Conservation (phyloP, 2,797 vertebrate species). For the Amphiprion clarkii region DNA sequence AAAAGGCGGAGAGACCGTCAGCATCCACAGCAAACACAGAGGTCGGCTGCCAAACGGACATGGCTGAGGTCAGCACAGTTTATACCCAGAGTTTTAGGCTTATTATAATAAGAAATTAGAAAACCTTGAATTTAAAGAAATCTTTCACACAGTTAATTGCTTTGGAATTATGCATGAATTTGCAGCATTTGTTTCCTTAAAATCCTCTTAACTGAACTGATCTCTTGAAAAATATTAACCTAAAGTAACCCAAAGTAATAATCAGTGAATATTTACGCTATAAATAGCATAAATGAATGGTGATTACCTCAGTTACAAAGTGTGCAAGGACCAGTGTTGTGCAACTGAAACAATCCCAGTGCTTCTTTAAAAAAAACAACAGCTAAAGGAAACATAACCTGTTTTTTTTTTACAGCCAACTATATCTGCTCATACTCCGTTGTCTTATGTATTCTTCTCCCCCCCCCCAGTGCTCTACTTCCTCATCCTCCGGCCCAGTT, state of each 20-base stretch:
- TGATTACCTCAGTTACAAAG: too few species aligned
- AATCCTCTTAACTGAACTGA: too few species aligned
- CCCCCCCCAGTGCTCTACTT: constrained; percentile 58
- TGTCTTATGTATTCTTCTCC: neutral
- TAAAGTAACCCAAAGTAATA: too few species aligned
- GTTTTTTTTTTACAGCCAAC: neutral
- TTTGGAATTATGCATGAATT: too few species aligned
- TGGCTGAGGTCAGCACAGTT: constrained; percentile 62
- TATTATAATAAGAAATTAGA: too few species aligned
- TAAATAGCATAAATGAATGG: too few species aligned
- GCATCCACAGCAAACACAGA: constrained; percentile 64
- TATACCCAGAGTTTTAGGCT: neutral
- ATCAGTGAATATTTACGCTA: too few species aligned
- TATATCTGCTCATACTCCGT: neutral
- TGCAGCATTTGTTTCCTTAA: neutral
- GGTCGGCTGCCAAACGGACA: constrained; percentile 77
- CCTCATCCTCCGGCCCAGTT: constrained; percentile 16
- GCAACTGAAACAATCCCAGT: too few species aligned
- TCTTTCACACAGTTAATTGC: too few species aligned
- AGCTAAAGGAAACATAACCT: neutral
- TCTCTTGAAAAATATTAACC: too few species aligned
- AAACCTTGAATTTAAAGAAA: too few species aligned
- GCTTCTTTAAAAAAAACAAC: neutral
- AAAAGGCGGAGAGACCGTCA: neutral
- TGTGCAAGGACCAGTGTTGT: too few species aligned